Evolutionary conservation across 2,888 invertebrate genomes (phyloP).

Genomic region (Ceraclea dissimilis): DNA sequence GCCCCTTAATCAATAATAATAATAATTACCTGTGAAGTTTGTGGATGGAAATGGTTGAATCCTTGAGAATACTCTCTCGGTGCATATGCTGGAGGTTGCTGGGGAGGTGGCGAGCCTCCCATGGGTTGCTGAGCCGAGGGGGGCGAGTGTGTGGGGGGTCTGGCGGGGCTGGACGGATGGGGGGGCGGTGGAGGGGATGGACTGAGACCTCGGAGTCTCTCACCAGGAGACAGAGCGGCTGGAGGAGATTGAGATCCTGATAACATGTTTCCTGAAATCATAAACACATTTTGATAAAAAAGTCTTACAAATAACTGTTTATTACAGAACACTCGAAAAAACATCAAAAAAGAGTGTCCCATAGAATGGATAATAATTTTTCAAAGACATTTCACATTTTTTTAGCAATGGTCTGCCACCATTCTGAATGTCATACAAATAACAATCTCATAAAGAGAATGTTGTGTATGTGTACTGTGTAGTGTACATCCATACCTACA

Average conservation of each 20-base stretch:
- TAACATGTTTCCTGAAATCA: slow-evolving; percentile 31
- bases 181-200: slow-evolving; percentile 27
- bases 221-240: slow-evolving; percentile 30
- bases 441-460: no score
- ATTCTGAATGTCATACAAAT: no score
- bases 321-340: no score
- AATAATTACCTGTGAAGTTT: slow-evolving; percentile 65
- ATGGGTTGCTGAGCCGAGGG: slow-evolving; percentile 32
- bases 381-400: no score
- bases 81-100: slow-evolving; percentile 38
- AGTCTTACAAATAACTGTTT: neutral
- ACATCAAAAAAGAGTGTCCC: no score
- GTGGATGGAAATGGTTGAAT: slow-evolving; percentile 90
- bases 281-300: neutral
- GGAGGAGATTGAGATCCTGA: slow-evolving; percentile 38
- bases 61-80: slow-evolving; percentile 57
- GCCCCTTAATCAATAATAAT: no score
- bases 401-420: no score
- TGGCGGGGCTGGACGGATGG: slow-evolving; percentile 32
- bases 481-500: no score
- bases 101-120: slow-evolving; percentile 36
- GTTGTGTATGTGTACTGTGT: no score
- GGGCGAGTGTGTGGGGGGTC: slow-evolving; percentile 29
- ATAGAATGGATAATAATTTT: no score
- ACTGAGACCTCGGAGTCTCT: slow-evolving; percentile 29